A percentile compares a stretch with the other conserved stretches of the same genome.
These are phyloP conservation scores for Alosa alosa DNA, from an alignment of 2,113 vertebrate species.

Conservation along the genomic window DNA sequence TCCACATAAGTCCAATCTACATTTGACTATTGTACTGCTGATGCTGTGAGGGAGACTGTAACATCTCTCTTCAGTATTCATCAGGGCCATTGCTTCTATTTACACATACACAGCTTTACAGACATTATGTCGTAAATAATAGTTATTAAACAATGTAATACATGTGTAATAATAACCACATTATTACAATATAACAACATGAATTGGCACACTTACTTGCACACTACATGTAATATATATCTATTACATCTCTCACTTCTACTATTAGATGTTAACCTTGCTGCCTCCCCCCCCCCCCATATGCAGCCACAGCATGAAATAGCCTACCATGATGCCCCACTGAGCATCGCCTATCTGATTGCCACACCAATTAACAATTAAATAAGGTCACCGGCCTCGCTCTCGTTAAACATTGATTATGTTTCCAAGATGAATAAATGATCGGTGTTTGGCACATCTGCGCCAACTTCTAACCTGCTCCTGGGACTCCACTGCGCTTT, in stretches of 20 bases:
- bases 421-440: conserved; percentile 75
- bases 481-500: conserved; percentile 8
- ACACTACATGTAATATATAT: background rate
- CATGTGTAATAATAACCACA: background rate
- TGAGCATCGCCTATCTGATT: conserved; percentile 50
- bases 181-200: background rate
- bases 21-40: background rate
- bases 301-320: background rate
- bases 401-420: conserved; percentile 71
- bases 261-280: background rate
- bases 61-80: background rate
- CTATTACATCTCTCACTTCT: background rate
- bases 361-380: conserved; percentile 70
- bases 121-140: background rate
- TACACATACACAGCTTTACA: background rate
- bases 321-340: background rate
- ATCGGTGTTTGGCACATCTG: conserved; percentile 65
- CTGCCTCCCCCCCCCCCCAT: background rate
- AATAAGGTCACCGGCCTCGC: conserved; percentile 64
- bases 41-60: background rate
- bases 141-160: background rate
- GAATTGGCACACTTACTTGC: background rate
- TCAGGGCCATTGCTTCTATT: background rate
- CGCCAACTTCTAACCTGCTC: conserved; percentile 20
- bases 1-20: background rate